A percentile compares a stretch with the other conserved stretches of the same genome.
These are phyloP conservation scores for Drosophila albomicans DNA, from an alignment of 1,140 invertebrate species.

Conservation along the genomic window DNA sequence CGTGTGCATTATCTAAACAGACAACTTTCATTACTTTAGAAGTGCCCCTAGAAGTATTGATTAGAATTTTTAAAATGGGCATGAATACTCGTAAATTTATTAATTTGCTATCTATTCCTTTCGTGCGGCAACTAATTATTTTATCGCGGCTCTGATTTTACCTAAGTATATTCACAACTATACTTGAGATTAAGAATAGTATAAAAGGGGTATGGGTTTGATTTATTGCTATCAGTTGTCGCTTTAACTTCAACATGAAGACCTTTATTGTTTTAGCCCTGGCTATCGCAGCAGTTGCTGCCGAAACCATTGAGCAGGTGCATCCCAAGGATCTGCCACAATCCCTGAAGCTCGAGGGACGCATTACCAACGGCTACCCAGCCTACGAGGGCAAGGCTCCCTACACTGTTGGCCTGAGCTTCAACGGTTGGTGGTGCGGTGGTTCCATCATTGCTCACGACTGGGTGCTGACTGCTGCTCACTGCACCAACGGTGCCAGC, in stretches of 20 bases:
- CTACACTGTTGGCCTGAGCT: constrained; percentile 60
- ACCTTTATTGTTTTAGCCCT: constrained; percentile 47
- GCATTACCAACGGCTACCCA: constrained; percentile 64
- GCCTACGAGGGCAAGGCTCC: constrained; percentile 30
- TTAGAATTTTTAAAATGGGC: no score
- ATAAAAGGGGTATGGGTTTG: neutral
- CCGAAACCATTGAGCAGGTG: constrained; percentile 27
- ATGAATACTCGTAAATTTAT: no score
- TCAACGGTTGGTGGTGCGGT: no score
- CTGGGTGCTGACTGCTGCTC: constrained; percentile 61
- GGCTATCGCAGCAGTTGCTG: constrained; percentile 45
- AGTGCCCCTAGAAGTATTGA: no score
- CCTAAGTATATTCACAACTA: no score
- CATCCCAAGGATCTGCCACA: constrained; percentile 41
- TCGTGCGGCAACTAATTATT: constrained; percentile 19
- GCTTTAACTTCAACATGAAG: constrained; percentile 40
- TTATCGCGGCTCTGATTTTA: neutral
- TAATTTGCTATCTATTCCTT: neutral
- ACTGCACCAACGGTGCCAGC: constrained; percentile 55
- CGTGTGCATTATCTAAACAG: no score
- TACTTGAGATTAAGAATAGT: constrained; percentile 1
- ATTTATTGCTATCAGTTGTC: constrained; percentile 10
- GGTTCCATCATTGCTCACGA: constrained; percentile 86
- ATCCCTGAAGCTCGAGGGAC: constrained; percentile 55
- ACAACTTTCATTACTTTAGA: no score